A percentile compares a stretch with the other conserved stretches of the same genome.
Evolutionary conservation across 1,140 invertebrate species (phyloP).

Genomic region (Anthonomus grandis): DNA sequence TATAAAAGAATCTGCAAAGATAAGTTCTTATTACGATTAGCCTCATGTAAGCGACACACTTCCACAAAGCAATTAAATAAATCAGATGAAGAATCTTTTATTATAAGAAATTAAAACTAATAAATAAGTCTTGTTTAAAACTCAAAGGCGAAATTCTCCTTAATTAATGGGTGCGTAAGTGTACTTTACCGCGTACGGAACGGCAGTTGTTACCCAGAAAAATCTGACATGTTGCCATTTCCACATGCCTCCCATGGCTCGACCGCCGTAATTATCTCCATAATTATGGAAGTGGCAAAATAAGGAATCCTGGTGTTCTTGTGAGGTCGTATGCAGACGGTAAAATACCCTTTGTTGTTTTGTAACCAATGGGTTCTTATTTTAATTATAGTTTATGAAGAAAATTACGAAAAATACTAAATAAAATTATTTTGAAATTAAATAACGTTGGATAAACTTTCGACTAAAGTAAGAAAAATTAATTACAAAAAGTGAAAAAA

Average conservation of each 20-base stretch:
- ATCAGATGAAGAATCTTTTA: not conserved
- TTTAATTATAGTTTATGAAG: too few species aligned
- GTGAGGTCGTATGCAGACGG: not conserved
- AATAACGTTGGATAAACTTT: too few species aligned
- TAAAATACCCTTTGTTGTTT: too few species aligned
- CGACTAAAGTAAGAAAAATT: too few species aligned
- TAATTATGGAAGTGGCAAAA: slow-evolving; percentile 4
- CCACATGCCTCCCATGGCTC: not conserved
- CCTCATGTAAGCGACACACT: too few species aligned
- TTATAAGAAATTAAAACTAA: slow-evolving; percentile 6
- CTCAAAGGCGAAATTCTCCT: slow-evolving; percentile 1
- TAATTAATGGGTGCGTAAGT: slow-evolving; percentile 1
- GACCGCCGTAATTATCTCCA: not conserved
- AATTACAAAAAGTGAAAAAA: too few species aligned
- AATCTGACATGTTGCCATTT: slow-evolving; percentile 12
- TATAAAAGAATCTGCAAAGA: too few species aligned
- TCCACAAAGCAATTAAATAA: slow-evolving; percentile 6
- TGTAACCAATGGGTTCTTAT: too few species aligned
- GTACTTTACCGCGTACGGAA: slow-evolving; percentile 4
- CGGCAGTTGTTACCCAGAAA: not conserved
- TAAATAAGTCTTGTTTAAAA: not conserved
- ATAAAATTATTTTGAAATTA: too few species aligned
- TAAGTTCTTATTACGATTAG: too few species aligned
- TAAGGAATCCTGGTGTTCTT: slow-evolving; percentile 6
- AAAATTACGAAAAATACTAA: too few species aligned